phyloP scores from a whole-genome alignment of 2,797 vertebrate species.

The Tokudaia tokunoshimensis region DNA sequence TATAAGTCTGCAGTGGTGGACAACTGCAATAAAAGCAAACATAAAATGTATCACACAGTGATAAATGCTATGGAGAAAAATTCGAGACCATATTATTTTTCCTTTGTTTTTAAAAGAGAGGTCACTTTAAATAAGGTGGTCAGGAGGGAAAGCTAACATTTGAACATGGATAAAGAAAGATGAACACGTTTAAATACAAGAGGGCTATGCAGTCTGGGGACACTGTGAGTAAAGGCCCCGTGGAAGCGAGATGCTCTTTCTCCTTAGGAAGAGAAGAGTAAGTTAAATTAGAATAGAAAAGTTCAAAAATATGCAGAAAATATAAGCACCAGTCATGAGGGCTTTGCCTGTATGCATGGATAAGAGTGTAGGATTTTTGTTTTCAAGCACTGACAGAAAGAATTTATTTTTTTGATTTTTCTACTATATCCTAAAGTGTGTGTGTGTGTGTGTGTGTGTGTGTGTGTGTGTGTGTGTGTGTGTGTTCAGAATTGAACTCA shows the following conservation, averaged over 20 bases:
- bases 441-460: background rate
- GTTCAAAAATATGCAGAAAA: background rate
- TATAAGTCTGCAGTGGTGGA: background rate
- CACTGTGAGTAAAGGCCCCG: background rate
- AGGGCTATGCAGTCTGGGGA: background rate
- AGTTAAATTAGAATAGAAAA: background rate
- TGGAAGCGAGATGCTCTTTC: fast-evolving
- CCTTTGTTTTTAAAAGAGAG: background rate
- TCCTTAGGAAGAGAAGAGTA: background rate
- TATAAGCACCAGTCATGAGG: fast-evolving
- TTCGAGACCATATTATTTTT: background rate
- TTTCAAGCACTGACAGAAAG: background rate
- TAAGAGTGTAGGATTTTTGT: background rate
- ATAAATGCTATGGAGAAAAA: background rate
- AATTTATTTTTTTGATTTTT: background rate
- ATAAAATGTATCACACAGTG: background rate
- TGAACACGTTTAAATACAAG: background rate
- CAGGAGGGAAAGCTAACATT: background rate
- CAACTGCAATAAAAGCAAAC: background rate
- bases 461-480: background rate
- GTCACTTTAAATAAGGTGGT: background rate
- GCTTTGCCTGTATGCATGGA: fast-evolving
- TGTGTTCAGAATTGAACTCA: background rate
- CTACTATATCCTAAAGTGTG: background rate
- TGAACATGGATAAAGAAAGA: background rate